Evolutionary conservation across 2,113 vertebrate genomes (phyloP), one percentile per base, ranked within the genome.

Genomic region (Bombycilla garrulus): DNA sequence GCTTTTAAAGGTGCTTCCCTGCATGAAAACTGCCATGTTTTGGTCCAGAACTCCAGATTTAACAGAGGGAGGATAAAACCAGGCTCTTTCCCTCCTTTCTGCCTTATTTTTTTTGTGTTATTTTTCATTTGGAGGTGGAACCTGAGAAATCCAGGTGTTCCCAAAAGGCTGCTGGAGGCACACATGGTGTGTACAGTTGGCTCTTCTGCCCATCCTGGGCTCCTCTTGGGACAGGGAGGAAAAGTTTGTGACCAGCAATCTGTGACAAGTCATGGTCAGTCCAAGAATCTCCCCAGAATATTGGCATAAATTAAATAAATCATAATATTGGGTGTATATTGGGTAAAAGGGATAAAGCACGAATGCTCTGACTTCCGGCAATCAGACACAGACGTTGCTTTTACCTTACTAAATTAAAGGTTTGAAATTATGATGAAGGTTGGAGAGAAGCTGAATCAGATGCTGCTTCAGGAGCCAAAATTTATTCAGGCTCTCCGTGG

Each of bases 151-250:
- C 25, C 56, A 15, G 31, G 31, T 2, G 1, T 1, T 73, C 61
- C 45, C 5, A 2, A 10, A 61, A 48, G 50, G 73, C 69, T 84
- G 54, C 42, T 44, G 57, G 33, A 36, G 71, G 66, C 38, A 29
- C 15, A 11, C 15, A 1, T 0, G 0, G 14, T 2, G 15, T 28
- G 23, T 61, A 13, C 10, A 14, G n/a, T 42, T 22, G 54, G 9
- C 70, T 61, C 9, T 11, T 23, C 31, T 1, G 4, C 25, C 67
- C 1, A 1, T 11, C 47, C 44, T 21, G 51, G 11, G 38, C 38
- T 93, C 12, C 57, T 2, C 0, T 6, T 44, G 45, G 66, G 45
- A 54, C 47, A 15, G 25, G 36, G 58, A 81, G 69, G 77, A 53
- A 53, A 64, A 56, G 57, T 57, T 61, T 48, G 47, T 57, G 66